Evolutionary conservation across 1,140 invertebrate species (phyloP).

Genomic region (Nasonia vitripennis): DNA sequence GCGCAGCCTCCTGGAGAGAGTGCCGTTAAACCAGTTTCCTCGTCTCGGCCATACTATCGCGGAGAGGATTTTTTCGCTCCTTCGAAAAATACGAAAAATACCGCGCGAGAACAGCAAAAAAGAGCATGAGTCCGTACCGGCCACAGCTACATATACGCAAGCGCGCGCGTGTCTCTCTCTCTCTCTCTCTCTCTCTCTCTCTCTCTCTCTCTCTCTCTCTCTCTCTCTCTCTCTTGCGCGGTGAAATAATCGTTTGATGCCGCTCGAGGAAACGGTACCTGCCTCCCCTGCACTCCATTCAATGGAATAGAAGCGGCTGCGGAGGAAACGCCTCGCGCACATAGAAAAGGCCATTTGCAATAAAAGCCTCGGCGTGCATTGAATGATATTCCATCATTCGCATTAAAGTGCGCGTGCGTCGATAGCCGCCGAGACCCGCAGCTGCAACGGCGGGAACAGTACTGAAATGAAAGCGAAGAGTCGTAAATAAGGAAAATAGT

Average conservation of each 20-base stretch:
- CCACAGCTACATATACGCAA: too few species aligned
- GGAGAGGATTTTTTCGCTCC: neutral
- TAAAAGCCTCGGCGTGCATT: conserved; percentile 35
- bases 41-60: neutral
- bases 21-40: conserved; percentile 51
- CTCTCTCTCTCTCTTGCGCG: too few species aligned
- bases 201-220: too few species aligned
- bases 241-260: conserved; percentile 36
- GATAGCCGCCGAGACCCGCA: neutral
- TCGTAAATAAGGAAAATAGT: conserved; percentile 12
- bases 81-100: neutral
- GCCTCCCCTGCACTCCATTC: neutral
- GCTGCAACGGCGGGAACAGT: neutral
- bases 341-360: conserved; percentile 35
- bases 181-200: too few species aligned
- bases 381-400: conserved; percentile 47
- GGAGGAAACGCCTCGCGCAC: conserved; percentile 25
- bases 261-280: conserved; percentile 33
- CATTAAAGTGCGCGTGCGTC: conserved; percentile 30
- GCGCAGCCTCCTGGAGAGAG: conserved; percentile 1
- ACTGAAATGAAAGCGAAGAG: conserved; percentile 13
- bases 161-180: too few species aligned
- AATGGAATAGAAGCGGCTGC: conserved; percentile 5
- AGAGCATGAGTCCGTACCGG: neutral
- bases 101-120: neutral